phyloP scores from a whole-genome alignment of 1,140 invertebrate genomes.

The Calosoma granatense region DNA sequence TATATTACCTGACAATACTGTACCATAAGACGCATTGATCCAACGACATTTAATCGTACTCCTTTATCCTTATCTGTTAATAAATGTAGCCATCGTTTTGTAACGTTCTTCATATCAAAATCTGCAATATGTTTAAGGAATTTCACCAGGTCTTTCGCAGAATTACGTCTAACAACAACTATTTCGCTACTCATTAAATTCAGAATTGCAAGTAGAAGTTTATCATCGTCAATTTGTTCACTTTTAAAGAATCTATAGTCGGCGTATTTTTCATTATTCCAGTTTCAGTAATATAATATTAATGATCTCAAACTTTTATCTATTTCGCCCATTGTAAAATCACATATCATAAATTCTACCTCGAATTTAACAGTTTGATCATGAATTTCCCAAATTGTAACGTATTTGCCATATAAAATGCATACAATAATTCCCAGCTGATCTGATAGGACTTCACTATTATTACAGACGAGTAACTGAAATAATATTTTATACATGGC shows the following conservation, averaged over 20 bases:
- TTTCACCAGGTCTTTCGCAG: constrained; percentile 29
- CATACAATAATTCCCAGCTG: neutral
- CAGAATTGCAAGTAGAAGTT: neutral
- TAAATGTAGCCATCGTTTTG: constrained; percentile 33
- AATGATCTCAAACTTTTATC: too few relatives aligned
- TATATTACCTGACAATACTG: constrained; percentile 23
- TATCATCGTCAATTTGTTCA: neutral
- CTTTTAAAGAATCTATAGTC: too few relatives aligned
- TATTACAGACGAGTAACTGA: neutral
- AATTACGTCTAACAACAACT: constrained; percentile 5
- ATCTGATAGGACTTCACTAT: neutral
- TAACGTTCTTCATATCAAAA: constrained; percentile 33
- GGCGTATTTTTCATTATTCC: too few relatives aligned
- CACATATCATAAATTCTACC: neutral
- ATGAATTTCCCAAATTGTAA: neutral
- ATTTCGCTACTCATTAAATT: neutral
- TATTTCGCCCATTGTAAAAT: neutral
- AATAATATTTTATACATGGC: neutral
- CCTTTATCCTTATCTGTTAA: constrained; percentile 29
- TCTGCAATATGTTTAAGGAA: constrained; percentile 35
- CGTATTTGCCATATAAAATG: neutral
- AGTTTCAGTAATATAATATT: too few relatives aligned
- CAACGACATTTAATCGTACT: constrained; percentile 31
- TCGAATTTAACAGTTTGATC: neutral
- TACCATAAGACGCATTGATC: constrained; percentile 29